A percentile compares a stretch with the other conserved stretches of the same genome.
Conservation (phyloP, 2,797 vertebrate species). For the Hippopotamyrus pictus region DNA sequence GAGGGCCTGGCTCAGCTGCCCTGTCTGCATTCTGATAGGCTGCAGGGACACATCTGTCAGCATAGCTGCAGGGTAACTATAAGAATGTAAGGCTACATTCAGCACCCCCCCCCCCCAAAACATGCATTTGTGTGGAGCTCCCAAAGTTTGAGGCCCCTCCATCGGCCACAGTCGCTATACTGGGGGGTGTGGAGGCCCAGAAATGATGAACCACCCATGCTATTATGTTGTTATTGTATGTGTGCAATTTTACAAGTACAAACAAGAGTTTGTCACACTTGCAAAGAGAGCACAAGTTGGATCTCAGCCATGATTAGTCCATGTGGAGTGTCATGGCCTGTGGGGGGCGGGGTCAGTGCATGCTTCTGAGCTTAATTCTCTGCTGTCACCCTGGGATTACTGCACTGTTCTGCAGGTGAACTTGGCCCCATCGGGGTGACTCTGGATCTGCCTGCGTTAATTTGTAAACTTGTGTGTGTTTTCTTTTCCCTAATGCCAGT, state of each 20-base stretch:
- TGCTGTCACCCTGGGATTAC: slow-evolving; percentile 19
- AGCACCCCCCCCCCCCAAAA: not conserved
- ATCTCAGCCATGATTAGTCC: not conserved
- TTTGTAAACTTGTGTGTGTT: not conserved
- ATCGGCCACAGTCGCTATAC: not conserved
- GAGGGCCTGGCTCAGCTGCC: not conserved
- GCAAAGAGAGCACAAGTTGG: not conserved
- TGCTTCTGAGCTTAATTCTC: not conserved
- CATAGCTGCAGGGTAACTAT: not conserved
- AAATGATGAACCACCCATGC: not conserved
- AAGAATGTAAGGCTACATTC: not conserved
- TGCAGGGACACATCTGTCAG: not conserved
- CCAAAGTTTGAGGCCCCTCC: not conserved
- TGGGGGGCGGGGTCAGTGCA: not conserved
- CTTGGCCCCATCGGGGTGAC: not conserved
- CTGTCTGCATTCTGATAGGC: not conserved
- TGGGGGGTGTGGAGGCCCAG: not conserved
- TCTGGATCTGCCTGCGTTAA: not conserved
- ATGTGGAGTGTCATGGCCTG: not conserved
- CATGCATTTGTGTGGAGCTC: not conserved
- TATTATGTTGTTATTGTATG: not conserved
- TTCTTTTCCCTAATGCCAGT: not conserved
- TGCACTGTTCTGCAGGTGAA: not conserved
- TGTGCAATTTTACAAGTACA: not conserved
- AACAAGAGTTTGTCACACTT: not conserved